phyloP scores from a whole-genome alignment of 2,113 vertebrate species.

The Neofelis nebulosa region DNA sequence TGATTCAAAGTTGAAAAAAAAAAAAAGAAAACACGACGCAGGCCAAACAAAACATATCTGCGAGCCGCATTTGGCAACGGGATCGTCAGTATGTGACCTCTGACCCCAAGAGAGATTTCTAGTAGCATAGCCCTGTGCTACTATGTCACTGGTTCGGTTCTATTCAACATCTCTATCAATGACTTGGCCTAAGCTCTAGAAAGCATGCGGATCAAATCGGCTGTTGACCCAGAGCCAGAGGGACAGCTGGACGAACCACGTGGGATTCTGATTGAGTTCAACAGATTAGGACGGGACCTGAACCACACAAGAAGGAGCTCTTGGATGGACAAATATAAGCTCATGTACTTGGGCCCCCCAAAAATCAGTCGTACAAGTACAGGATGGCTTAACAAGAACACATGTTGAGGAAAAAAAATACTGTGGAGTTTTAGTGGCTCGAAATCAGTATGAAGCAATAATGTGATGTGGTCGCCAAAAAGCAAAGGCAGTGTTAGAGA shows the following conservation, averaged over 20 bases:
- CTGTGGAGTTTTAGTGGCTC: background rate
- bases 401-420: background rate
- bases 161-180: slow-evolving; percentile 48
- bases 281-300: background rate
- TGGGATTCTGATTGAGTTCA: background rate
- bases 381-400: background rate
- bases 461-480: background rate
- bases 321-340: background rate
- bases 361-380: background rate
- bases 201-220: background rate
- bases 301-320: background rate
- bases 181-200: slow-evolving; percentile 47
- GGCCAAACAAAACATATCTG: slow-evolving; percentile 58
- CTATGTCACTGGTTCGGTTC: background rate
- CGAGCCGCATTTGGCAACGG: background rate
- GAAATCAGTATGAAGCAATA: background rate
- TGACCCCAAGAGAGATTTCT: slow-evolving; percentile 39
- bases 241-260: background rate
- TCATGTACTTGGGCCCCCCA: background rate
- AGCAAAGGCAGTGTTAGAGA: background rate
- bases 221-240: slow-evolving; percentile 45
- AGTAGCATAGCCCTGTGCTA: background rate
- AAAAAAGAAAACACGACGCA: background rate
- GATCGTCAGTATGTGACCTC: background rate
- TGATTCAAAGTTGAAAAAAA: slow-evolving; percentile 44